Percentiles rank a stretch among this genome's conserved stretches.
phyloP scores from a whole-genome alignment of 2,888 invertebrate species.

The Malacosoma neustria region DNA sequence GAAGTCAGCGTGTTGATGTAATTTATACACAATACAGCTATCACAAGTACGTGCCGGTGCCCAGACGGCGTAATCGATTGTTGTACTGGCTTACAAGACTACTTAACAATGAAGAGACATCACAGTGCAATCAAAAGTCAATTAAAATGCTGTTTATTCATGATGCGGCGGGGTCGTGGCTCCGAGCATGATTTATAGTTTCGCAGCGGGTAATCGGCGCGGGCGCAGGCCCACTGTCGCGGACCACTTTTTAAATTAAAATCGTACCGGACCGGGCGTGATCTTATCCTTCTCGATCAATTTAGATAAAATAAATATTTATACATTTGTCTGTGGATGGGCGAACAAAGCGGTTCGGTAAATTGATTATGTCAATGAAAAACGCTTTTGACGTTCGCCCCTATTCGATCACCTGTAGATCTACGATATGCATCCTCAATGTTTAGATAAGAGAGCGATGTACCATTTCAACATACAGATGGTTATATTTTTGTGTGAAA shows the following conservation, averaged over 20 bases:
- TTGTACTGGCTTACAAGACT: constrained; percentile 29
- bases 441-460: not conserved
- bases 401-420: constrained; percentile 56
- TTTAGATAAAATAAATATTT: constrained; percentile 76
- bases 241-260: constrained; percentile 66
- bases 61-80: constrained; percentile 29
- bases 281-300: constrained; percentile 72
- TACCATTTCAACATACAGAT: constrained; percentile 4
- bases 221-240: constrained; percentile 57
- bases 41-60: not conserved
- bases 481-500: constrained; percentile 2
- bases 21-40: not conserved
- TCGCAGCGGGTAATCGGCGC: constrained; percentile 63
- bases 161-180: constrained; percentile 29
- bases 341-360: constrained; percentile 66
- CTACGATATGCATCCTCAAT: constrained; percentile 7
- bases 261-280: constrained; percentile 58
- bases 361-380: constrained; percentile 67
- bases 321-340: constrained; percentile 66
- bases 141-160: constrained; percentile 69
- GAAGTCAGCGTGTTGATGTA: not conserved
- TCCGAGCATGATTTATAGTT: constrained; percentile 67
- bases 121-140: constrained; percentile 61
- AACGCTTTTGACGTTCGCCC: constrained; percentile 45
- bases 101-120: constrained; percentile 55